A percentile compares a stretch with the other conserved stretches of the same genome.
Conservation (phyloP, 2,888 invertebrate genomes). For the Brassicogethes aeneus region DNA sequence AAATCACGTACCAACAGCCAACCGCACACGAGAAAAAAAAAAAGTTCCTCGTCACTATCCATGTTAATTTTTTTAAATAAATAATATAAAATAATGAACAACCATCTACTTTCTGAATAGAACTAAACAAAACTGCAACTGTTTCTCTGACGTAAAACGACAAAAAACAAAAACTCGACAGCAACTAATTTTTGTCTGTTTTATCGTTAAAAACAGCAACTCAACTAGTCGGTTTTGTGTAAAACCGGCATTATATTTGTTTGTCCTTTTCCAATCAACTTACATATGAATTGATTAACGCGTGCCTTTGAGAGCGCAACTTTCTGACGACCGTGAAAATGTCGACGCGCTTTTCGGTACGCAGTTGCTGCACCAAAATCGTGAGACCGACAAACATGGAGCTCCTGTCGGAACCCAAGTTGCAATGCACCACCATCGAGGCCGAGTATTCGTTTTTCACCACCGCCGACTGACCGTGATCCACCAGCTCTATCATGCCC, state of each 20-base stretch:
- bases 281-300: slow-evolving; percentile 77
- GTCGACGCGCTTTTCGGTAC: slow-evolving; percentile 77
- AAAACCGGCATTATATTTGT: background rate
- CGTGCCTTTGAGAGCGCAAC: slow-evolving; percentile 73
- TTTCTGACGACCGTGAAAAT: slow-evolving; percentile 77
- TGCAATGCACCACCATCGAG: slow-evolving; percentile 82
- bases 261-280: slow-evolving; percentile 36
- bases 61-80: too few species aligned
- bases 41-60: too few species aligned
- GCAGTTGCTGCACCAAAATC: slow-evolving; percentile 75
- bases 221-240: too few species aligned
- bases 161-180: too few species aligned
- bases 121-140: too few species aligned
- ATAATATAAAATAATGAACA: background rate
- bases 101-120: too few species aligned
- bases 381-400: slow-evolving; percentile 84
- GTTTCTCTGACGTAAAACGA: too few species aligned
- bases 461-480: slow-evolving; percentile 54
- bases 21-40: too few species aligned
- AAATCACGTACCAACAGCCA: too few species aligned
- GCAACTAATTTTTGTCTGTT: too few species aligned
- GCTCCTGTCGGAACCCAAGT: slow-evolving; percentile 78
- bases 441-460: slow-evolving; percentile 46
- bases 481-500: slow-evolving; percentile 78
- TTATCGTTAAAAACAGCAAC: too few species aligned